Percentiles rank a stretch among this genome's conserved stretches.
Conservation (phyloP, 1,140 invertebrate genomes). For the Asobara japonica region DNA sequence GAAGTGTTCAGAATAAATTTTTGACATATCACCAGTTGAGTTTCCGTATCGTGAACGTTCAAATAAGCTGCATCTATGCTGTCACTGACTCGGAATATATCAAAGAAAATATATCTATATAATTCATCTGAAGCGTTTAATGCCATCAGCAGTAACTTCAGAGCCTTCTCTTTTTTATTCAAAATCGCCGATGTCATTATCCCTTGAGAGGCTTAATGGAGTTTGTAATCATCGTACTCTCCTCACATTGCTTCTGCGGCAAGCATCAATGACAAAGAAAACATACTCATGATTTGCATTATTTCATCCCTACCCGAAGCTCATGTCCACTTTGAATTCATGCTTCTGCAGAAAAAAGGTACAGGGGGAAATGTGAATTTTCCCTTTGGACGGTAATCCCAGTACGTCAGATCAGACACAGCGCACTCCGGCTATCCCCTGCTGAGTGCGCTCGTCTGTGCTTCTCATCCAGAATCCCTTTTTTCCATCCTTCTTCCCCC, state of each 20-base stretch:
- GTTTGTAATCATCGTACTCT: not conserved
- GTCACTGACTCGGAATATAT: too few relatives aligned
- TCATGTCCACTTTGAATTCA: slow-evolving; percentile 42
- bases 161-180: too few relatives aligned
- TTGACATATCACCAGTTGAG: too few relatives aligned
- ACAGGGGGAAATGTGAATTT: slow-evolving; percentile 39
- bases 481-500: not conserved
- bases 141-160: too few relatives aligned
- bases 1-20: too few relatives aligned
- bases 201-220: not conserved
- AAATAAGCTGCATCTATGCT: too few relatives aligned
- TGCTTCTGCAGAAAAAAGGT: slow-evolving; percentile 23
- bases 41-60: too few relatives aligned
- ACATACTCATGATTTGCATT: not conserved
- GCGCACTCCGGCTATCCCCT: slow-evolving; percentile 36
- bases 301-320: not conserved
- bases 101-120: not conserved
- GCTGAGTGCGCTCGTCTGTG: slow-evolving; percentile 51
- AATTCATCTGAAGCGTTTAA: too few relatives aligned
- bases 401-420: slow-evolving; percentile 50
- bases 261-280: not conserved
- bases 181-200: not conserved
- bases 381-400: slow-evolving; percentile 50
- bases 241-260: not conserved
- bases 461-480: slow-evolving; percentile 22